Base-by-base conservation (phyloP, 2,113 vertebrate species). In the Campylomormyrus tamandua region DNA sequence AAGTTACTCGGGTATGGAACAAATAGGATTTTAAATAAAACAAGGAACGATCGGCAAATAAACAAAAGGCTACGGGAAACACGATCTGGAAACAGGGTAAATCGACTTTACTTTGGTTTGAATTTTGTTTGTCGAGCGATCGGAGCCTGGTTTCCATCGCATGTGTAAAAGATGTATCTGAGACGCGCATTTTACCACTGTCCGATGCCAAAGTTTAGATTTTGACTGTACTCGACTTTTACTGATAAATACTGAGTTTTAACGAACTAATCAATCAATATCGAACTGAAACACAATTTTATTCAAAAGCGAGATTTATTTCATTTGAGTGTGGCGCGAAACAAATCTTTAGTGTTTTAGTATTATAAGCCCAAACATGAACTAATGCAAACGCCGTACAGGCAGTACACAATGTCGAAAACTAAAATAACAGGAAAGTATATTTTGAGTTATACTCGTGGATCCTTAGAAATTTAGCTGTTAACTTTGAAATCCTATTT, bases 1-100 rank as follows among this genome's bases (percentile, higher is more conserved):
- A 48, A 89, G 88, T 89, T 89, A 86, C 83, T 90, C 56, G 90
- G 90, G 88, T 87, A 92, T 93, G 89, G 80, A 85, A 85, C 35
- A 88, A 53, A 49, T 53, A 39, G 11, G 35, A 53, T 89, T 66
- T 62, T 53, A 89, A 80, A 80, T 77, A 80, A 89, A 52, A 13
- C 13, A 49, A 52, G n/a, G 74, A 56, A 83, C 46, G 31, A 74
- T 21, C 58, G 7, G n/a, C 9, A 66, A 66, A 46, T 45, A 88
- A 88, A 74, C 13, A 74, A 49, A 39, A 39, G 49, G 31, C 24
- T 52, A 9, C 31, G 17, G 88, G 21, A 42, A 39, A 21, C 19
- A 48, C 50, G 77, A 50, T 80, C 74, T 80, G 74, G 74, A 80
- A 80, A 42, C 74, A 52, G 31, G n/a, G 88, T 89, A 89, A 89